Conservation (phyloP, 2,797 vertebrate species). For the Tangara arthus region DNA sequence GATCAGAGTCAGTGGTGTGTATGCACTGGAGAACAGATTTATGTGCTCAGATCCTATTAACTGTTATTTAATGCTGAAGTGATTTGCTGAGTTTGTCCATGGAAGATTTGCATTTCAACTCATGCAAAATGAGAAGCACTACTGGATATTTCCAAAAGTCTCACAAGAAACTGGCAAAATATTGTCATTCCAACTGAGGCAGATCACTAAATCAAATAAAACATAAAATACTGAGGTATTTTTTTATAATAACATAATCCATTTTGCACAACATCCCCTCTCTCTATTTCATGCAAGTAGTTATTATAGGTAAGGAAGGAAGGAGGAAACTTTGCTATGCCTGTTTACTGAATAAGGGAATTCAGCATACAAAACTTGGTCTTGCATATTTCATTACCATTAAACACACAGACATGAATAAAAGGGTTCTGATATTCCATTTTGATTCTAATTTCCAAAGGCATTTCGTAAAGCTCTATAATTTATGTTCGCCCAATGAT, state of each 20-base stretch:
- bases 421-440: background rate
- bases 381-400: background rate
- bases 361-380: background rate
- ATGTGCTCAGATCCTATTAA: background rate
- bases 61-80: background rate
- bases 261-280: background rate
- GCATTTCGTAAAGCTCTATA: background rate
- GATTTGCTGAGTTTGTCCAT: background rate
- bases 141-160: background rate
- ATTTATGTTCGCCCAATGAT: background rate
- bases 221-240: background rate
- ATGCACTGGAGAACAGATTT: background rate
- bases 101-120: background rate
- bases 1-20: background rate
- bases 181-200: background rate
- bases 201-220: background rate
- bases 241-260: background rate
- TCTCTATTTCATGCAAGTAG: background rate
- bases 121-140: background rate
- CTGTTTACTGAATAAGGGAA: background rate
- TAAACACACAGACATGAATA: background rate
- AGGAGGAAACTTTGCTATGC: background rate
- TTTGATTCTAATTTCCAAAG: slow-evolving; percentile 32
- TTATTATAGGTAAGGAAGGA: background rate
- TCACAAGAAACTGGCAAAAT: background rate